These are phyloP conservation scores for Piprites chloris DNA, from an alignment of 2,113 vertebrate genomes.

Conservation along the genomic window DNA sequence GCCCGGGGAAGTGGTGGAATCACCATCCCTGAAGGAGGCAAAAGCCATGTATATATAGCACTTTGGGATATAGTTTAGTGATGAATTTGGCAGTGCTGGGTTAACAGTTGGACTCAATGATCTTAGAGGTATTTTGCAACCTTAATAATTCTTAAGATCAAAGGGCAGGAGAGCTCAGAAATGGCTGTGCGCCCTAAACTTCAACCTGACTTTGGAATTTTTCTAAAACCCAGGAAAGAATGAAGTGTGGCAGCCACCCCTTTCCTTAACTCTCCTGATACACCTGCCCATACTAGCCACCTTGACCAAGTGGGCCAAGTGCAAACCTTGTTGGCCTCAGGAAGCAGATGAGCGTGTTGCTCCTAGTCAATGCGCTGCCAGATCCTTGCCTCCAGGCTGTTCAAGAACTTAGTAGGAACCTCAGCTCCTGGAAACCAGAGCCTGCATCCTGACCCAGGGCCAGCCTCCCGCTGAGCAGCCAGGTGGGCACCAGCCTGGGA, in stretches of 20 bases:
- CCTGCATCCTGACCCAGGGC: rapidly evolving
- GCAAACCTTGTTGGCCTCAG: rapidly evolving
- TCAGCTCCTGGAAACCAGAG: background rate
- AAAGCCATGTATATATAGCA: background rate
- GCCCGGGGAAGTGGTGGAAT: background rate
- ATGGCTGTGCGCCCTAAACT: background rate
- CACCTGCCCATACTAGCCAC: rapidly evolving
- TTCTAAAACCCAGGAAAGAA: background rate
- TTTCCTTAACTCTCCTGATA: background rate
- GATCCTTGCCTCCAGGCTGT: background rate
- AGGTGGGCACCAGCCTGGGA: rapidly evolving
- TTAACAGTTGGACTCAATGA: background rate
- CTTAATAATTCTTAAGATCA: background rate
- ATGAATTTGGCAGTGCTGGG: background rate
- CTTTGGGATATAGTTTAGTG: background rate
- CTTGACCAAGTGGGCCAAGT: background rate
- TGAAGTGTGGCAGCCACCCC: background rate
- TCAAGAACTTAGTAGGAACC: background rate
- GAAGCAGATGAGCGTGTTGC: background rate
- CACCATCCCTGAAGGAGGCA: background rate
- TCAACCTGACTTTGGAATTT: background rate
- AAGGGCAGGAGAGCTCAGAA: background rate
- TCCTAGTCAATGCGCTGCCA: background rate
- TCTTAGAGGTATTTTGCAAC: background rate
- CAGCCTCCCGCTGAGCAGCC: background rate